These are phyloP conservation scores for Mormyrops boulengeri DNA, from an alignment of 2,797 vertebrate species.

Conservation along the genomic window DNA sequence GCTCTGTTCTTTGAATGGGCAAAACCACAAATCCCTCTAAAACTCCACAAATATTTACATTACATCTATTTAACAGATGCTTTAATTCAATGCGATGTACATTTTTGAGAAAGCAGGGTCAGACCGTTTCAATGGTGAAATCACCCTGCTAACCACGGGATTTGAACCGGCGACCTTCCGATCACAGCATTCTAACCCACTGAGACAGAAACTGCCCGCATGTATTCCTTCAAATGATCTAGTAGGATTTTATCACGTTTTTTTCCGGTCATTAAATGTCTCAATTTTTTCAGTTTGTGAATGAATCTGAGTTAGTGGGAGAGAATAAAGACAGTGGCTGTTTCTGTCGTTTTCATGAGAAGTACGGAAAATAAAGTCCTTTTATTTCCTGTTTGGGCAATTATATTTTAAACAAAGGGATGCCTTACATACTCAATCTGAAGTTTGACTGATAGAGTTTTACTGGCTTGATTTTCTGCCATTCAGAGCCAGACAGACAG, in stretches of 20 bases:
- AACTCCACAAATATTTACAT: not conserved
- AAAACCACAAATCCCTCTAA: not conserved
- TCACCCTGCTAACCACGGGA: not conserved
- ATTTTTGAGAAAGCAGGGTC: not conserved
- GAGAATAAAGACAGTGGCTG: not conserved
- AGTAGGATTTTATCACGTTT: not conserved
- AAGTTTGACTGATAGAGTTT: not conserved
- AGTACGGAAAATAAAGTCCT: not conserved
- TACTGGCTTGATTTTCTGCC: not conserved
- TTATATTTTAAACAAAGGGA: not conserved
- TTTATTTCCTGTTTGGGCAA: not conserved
- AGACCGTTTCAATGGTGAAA: not conserved
- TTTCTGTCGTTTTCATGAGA: not conserved
- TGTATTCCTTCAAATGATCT: not conserved
- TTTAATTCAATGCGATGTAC: not conserved
- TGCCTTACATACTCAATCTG: not conserved
- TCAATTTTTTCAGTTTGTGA: not conserved
- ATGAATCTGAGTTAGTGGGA: not conserved
- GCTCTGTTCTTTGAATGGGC: not conserved
- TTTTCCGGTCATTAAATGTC: not conserved
- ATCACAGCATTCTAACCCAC: not conserved
- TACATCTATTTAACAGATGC: not conserved
- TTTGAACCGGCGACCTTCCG: not conserved
- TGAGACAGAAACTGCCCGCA: not conserved
- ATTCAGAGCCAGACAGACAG: not conserved